Evolutionary conservation across 2,888 invertebrate genomes (phyloP), one percentile per base, ranked within the genome.

Genomic region (Melitaea athalia): DNA sequence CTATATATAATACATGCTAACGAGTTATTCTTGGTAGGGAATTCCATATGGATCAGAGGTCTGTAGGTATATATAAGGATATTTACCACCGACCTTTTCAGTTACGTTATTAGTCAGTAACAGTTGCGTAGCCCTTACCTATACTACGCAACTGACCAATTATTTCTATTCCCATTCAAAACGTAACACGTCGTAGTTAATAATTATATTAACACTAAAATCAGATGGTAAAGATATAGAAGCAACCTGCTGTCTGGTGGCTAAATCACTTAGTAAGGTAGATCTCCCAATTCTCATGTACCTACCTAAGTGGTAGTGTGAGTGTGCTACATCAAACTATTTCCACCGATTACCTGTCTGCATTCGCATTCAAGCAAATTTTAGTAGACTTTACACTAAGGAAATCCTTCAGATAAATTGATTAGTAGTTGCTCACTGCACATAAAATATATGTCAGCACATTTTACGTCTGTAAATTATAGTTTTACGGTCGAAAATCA

Each of bases 401-500:
- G 59, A 66, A 69, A 71, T 71, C 63, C 63, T 55, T 49, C 57
- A 64, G 55, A 63, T 60, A 52, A 59, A 69, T 66, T 65, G 67
- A 67, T 67, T 67, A 65, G 62, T 69, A 70, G 67, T 70, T 68
- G 60, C 71, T 64, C 63, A 63, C 64, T 66, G 67, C 68, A 72
- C 66, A 85, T 86, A 86, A 86, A 86, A 83, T 85, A 89, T 87
- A 90, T 88, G 87, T 91, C 90, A 89, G 91, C 91, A 85, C 83
- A 90, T 89, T 92, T 92, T 92, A 93, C 92, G 92, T 91, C 90
- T 92, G 93, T 92, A 93, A 93, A 93, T 92, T 93, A 92, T 92
- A 86, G 88, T 93, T 92, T 93, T 93, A 93, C 91, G 93, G 92
- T 90, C 92, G 88, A 91, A 92, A 93, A 92, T 92, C 89, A 92